Conservation (phyloP, 30 jellyfish, hydroid and myxozoan genomes). For the Sanderia malayensis region DNA sequence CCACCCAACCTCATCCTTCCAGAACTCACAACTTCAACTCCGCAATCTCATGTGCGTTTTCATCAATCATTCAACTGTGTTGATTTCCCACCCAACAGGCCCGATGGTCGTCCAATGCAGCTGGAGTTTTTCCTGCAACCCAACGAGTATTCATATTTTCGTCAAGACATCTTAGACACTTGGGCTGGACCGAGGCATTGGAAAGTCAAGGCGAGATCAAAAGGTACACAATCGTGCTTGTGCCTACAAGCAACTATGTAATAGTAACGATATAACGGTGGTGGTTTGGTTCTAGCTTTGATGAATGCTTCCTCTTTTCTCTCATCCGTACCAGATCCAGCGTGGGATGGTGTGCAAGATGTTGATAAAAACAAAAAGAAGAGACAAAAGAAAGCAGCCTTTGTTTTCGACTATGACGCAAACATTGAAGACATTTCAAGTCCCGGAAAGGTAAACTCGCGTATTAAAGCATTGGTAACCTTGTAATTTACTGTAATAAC, state of each 20-base stretch:
- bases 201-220: conserved; percentile 63
- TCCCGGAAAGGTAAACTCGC: conserved; percentile 47
- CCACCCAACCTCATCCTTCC: no score
- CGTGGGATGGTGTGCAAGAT: conserved; percentile 11
- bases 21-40: no score
- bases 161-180: conserved; percentile 62
- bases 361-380: conserved; percentile 18
- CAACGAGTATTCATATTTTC: conserved; percentile 87
- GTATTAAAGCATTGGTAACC: no score
- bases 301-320: background rate
- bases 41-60: no score
- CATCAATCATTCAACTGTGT: no score
- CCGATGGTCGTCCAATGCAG: conserved; percentile 43
- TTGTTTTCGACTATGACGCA: conserved; percentile 42
- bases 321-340: background rate
- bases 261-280: no score
- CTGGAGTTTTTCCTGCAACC: conserved; percentile 83
- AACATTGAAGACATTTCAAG: conserved; percentile 20
- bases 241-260: no score
- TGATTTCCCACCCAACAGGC: background rate
- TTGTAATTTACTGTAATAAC: no score
- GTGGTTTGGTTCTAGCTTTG: background rate
- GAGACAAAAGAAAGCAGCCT: conserved; percentile 48
- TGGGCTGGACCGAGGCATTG: conserved; percentile 99
- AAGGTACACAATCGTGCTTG: no score